A percentile compares a stretch with the other conserved stretches of the same genome.
Conservation (phyloP, 2,113 vertebrate species). For the Odobenus rosmarus region DNA sequence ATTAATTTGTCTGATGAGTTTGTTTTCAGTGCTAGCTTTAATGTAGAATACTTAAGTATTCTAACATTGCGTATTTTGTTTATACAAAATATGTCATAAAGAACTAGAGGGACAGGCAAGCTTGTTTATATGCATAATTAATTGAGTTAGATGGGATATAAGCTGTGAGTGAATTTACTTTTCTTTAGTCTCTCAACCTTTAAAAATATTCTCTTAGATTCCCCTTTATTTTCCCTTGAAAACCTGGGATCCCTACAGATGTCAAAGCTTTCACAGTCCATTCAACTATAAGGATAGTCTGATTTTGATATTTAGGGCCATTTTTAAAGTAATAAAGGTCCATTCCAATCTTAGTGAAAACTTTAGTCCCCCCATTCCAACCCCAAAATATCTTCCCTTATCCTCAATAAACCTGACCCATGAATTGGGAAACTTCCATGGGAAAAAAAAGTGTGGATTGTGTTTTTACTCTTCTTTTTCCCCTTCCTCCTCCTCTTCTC, state of each 20-base stretch:
- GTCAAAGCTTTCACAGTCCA: background rate
- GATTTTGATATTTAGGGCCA: background rate
- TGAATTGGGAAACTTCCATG: background rate
- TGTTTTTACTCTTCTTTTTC: background rate
- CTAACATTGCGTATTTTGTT: background rate
- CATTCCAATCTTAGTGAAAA: background rate
- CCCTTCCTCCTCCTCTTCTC: background rate
- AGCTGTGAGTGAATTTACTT: background rate
- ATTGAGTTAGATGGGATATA: background rate
- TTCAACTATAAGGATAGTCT: background rate
- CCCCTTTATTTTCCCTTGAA: background rate
- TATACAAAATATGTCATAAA: background rate
- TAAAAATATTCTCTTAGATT: background rate
- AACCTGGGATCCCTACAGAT: background rate
- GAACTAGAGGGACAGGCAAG: background rate
- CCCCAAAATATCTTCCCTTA: background rate
- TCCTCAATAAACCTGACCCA: background rate
- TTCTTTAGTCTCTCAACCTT: background rate
- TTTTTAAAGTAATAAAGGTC: background rate
- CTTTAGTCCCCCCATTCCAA: background rate
- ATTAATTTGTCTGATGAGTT: background rate
- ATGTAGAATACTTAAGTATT: background rate
- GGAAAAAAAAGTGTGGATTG: background rate
- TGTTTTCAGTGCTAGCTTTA: background rate
- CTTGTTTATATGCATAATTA: background rate